Base-by-base conservation (phyloP, 2,888 invertebrate species). In the Bruchidius siliquastri region DNA sequence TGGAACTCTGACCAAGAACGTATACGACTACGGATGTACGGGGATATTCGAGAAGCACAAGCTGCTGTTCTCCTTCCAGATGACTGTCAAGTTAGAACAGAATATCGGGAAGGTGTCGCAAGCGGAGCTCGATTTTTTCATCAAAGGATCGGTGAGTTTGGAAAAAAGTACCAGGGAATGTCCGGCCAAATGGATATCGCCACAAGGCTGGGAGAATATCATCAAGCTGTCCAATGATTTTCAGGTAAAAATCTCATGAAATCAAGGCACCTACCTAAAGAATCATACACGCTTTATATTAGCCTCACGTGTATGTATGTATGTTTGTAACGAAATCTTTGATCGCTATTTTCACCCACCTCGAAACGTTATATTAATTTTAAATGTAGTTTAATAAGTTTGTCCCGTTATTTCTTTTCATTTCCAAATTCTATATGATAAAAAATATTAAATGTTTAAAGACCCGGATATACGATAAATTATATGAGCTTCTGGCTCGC, bases 41-140 rank as follows among this genome's bases (percentile, higher is more conserved):
- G 93, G 97, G 72, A 94, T 97, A 79, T 97, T 97, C 85, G 96
- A 97, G 85, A 92, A 92, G 69, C 96, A 97, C 87, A 97, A 97
- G 84, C 87, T 97, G 49, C 88, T 97, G 22, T 97, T 92, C 85
- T 96, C 97, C 0, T 95, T 97, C 85, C 96, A 96, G 91, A 96
- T 97, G 88, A 92, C 95, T 75, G 91, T 93, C 20, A 95, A 94
- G 83, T 85, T 97, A 77, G 92, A 96, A 80, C 92, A 93, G 84
- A 93, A 92, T 80, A 88, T 90, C 8, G 89, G 87, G 0, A 83
- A 87, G 22, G 86, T 97, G 0, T 85, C 84, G 0, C 95, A 94
- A 81, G 83, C 86, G 6, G 92, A 97, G 83, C 84, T 97, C 26
- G 95, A 96, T 84, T 97, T 97, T 88, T 97, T 97, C 84, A 94